phyloP scores from a whole-genome alignment of 2,888 invertebrate species.

The Stenodema calcarata region DNA sequence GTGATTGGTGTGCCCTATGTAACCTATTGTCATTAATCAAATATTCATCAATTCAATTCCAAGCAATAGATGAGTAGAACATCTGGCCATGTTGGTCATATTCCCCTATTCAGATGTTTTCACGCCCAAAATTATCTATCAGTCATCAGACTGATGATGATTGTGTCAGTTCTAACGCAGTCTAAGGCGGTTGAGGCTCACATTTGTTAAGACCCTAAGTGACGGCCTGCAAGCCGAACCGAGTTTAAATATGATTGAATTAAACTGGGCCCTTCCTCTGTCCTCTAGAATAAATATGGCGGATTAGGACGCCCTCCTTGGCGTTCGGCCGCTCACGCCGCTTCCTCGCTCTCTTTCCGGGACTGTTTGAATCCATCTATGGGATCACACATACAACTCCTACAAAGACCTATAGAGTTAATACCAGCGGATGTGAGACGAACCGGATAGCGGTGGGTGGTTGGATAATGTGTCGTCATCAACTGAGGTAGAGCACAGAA shows the following conservation, averaged over 20 bases:
- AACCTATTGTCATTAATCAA: too few relatives aligned
- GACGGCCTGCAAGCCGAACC: constrained; percentile 21
- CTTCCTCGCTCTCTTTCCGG: neutral
- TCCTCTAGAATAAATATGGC: constrained; percentile 41
- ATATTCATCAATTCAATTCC: too few relatives aligned
- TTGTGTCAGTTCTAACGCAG: neutral
- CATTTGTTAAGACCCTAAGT: constrained; percentile 28
- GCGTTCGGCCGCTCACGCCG: neutral
- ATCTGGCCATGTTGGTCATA: too few relatives aligned
- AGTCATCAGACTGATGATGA: neutral
- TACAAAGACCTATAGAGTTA: neutral
- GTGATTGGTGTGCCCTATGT: too few relatives aligned
- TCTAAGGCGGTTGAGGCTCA: constrained; percentile 2
- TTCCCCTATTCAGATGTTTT: too few relatives aligned
- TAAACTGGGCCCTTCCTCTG: constrained; percentile 45
- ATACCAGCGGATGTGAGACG: neutral
- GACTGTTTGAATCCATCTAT: neutral
- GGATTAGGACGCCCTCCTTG: constrained; percentile 26
- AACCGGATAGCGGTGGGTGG: neutral
- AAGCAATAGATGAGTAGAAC: too few relatives aligned
- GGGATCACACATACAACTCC: neutral
- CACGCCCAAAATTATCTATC: too few relatives aligned
- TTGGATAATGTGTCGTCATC: too few relatives aligned
- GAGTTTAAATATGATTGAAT: constrained; percentile 45
- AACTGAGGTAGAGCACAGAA: too few relatives aligned